phyloP scores from a whole-genome alignment of 2,888 invertebrate species.

The Leistus spinibarbis region DNA sequence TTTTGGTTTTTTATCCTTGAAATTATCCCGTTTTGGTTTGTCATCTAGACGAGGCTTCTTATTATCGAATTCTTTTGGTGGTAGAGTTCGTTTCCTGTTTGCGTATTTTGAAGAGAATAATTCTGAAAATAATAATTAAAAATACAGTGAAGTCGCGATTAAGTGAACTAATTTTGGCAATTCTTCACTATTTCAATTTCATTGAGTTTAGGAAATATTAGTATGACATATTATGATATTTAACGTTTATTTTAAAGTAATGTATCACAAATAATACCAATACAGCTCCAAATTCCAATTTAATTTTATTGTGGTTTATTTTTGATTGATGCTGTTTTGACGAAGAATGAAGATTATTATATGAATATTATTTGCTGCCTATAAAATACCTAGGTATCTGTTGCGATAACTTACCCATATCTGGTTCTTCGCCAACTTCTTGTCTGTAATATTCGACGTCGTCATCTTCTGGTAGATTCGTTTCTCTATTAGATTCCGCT shows the following conservation, averaged over 20 bases:
- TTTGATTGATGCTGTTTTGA: no score
- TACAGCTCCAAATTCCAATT: no score
- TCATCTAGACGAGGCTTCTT: conserved; percentile 8
- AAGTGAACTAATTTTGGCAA: no score
- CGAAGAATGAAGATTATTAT: conserved; percentile 22
- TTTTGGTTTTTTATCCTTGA: neutral
- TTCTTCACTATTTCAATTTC: no score
- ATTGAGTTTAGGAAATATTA: no score
- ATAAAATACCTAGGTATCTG: conserved; percentile 6
- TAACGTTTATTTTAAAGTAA: no score
- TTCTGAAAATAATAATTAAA: neutral
- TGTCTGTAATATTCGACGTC: conserved; percentile 83
- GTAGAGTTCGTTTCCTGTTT: conserved; percentile 8
- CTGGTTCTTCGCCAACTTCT: conserved; percentile 89
- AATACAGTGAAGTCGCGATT: neutral
- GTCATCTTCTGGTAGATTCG: conserved; percentile 64
- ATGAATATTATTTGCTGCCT: conserved; percentile 13
- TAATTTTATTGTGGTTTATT: no score
- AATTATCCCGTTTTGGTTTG: neutral
- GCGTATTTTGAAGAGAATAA: conserved; percentile 19
- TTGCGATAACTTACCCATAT: conserved; percentile 70
- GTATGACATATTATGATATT: no score
- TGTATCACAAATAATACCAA: no score
- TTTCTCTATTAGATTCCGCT: conserved; percentile 60
- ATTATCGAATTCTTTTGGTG: conserved; percentile 14